Evolutionary conservation across 2,888 invertebrate genomes (phyloP).

Genomic region (Lingula anatina): DNA sequence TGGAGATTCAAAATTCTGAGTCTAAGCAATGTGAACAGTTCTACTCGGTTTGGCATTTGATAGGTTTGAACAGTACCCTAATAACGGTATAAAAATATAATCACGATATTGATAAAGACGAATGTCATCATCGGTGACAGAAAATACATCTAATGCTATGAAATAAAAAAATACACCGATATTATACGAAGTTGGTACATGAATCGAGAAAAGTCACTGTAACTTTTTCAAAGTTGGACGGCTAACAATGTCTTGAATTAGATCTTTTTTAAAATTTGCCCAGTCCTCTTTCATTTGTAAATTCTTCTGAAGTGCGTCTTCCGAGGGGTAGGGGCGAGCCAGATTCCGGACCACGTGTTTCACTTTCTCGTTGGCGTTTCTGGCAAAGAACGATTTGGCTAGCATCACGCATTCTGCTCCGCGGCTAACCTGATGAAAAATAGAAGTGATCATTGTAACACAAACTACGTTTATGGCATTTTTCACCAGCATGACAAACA

Average conservation of each 20-base stretch:
- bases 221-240: not conserved
- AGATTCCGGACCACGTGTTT: constrained; percentile 28
- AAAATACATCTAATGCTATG: too few species aligned
- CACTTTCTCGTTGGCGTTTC: constrained; percentile 39
- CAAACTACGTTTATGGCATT: too few species aligned
- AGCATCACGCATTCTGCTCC: constrained; percentile 49
- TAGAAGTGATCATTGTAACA: not conserved
- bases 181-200: not conserved
- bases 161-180: too few species aligned
- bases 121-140: too few species aligned
- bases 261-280: constrained; percentile 33
- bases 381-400: constrained; percentile 42
- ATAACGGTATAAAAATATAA: too few species aligned
- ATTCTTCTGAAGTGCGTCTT: constrained; percentile 39
- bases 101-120: too few species aligned
- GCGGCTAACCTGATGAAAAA: constrained; percentile 27
- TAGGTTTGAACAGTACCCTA: too few species aligned
- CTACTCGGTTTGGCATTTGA: too few species aligned
- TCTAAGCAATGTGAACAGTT: too few species aligned
- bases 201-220: not conserved
- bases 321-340: constrained; percentile 40
- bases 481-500: too few species aligned
- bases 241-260: constrained; percentile 24
- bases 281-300: constrained; percentile 44
- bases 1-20: too few species aligned